Evolutionary conservation across 2,888 invertebrate genomes (phyloP).

Genomic region (Thymelicus sylvestris): DNA sequence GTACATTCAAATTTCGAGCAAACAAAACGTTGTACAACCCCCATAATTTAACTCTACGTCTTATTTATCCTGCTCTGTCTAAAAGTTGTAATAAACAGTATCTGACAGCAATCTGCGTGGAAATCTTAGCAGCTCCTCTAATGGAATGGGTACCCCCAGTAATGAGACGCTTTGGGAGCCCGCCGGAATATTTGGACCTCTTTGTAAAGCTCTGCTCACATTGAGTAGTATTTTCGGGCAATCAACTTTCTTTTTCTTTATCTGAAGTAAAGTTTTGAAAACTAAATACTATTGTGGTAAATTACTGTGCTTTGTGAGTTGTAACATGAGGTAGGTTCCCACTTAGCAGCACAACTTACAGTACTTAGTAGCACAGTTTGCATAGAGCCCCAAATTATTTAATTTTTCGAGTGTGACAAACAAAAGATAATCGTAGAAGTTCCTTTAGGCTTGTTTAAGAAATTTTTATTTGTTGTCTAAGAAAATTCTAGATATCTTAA

Average conservation of each 20-base stretch:
- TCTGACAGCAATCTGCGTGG: conserved; percentile 27
- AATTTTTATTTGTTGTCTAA: no score
- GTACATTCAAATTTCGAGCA: not conserved
- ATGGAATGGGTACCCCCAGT: conserved; percentile 46
- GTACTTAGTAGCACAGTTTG: no score
- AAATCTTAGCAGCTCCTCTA: conserved; percentile 48
- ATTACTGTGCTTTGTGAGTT: no score
- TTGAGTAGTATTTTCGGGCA: not conserved
- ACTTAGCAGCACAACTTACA: no score
- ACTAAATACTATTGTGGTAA: no score
- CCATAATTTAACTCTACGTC: not conserved
- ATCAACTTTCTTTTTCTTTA: not conserved
- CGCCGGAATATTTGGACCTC: conserved; percentile 43
- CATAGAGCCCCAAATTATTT: no score
- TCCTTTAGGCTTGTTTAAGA: no score
- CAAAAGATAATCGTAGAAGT: no score
- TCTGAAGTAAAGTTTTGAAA: no score
- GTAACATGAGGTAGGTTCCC: no score
- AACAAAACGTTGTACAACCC: not conserved
- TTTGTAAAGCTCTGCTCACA: conserved; percentile 35
- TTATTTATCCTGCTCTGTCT: not conserved
- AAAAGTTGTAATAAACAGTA: conserved; percentile 20
- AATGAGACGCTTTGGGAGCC: conserved; percentile 45
- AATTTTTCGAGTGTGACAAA: no score
- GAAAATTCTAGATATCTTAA: no score